Evolutionary conservation across 2,888 invertebrate genomes (phyloP), one percentile per base, ranked within the genome.

Genomic region (Serrognathus titanus): DNA sequence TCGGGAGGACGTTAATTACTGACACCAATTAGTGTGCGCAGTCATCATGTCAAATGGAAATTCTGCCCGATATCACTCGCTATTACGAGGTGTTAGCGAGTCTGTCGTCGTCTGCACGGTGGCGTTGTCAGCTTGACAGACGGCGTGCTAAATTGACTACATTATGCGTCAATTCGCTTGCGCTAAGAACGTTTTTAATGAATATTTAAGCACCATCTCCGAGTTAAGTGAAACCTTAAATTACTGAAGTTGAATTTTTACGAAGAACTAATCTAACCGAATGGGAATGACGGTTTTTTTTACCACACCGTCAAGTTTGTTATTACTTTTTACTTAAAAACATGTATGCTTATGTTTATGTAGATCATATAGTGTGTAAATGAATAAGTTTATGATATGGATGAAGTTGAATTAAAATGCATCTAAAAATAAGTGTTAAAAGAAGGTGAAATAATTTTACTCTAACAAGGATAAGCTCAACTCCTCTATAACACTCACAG

Each of bases 1-100:
- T 61, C 59, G 62, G 16, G 61, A 64, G 58, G 61, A 61, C 61
- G 62, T 62, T 64, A 64, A 64, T 64, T 62, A 61, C 60, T 59
- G 58, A 59, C 59, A 58, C 59, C 61, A 64, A 64, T 62, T 62
- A 62, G 58, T 62, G 58, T 58, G 43, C 43, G 38, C 31, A 37
- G 45, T 48, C 48, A 31, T 31, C 24, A 57, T 52, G 48, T 57
- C 57, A 41, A 48, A 48, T 51, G 57, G 51, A 57, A 52, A 57
- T 57, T 40, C 39, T 57, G 57, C 48, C 57, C 57, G 57, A 57
- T 52, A 46, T 52, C 45, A 35, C 12, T 51, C 52, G 38, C 48
- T 52, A 57, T 57, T 52, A 39, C 7, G 50, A 36, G 57, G 52
- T 48, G 47, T 48, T 57, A 52, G 57, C 48, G 52, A 52, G 43